These are phyloP conservation scores for Monarcha castaneiventris DNA, from an alignment of 2,113 vertebrate species.

Conservation along the genomic window DNA sequence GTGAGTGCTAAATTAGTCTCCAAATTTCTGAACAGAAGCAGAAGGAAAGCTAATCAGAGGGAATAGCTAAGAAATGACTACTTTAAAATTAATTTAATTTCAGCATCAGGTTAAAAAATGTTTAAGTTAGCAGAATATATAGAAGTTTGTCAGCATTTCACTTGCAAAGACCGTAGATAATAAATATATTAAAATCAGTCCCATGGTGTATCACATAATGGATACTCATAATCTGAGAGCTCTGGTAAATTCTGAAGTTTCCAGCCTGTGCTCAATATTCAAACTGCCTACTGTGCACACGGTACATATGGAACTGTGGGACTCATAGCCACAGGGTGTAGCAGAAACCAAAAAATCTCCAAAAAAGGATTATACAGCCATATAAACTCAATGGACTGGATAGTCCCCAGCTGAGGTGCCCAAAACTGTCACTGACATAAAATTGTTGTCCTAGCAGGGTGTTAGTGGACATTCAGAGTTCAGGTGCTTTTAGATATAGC, in stretches of 20 bases:
- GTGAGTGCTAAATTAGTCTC: not conserved
- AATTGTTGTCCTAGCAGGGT: not conserved
- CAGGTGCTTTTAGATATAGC: not conserved
- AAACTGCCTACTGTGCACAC: not conserved
- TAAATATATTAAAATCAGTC: not conserved
- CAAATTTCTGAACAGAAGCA: not conserved
- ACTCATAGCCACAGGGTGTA: not conserved
- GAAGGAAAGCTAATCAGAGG: not conserved
- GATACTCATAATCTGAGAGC: not conserved
- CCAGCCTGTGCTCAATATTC: not conserved
- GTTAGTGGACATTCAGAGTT: not conserved
- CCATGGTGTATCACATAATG: not conserved
- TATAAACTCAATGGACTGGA: not conserved
- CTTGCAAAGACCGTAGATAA: not conserved
- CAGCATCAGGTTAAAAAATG: not conserved
- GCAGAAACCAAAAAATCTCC: not conserved
- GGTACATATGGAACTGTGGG: not conserved
- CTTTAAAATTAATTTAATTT: not conserved
- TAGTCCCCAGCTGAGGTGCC: not conserved
- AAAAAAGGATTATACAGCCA: not conserved
- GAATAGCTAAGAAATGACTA: not conserved
- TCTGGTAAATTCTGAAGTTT: not conserved
- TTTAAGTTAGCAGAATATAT: not conserved
- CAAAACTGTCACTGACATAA: not conserved
- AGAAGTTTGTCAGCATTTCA: not conserved